Evolutionary conservation across 2,888 invertebrate genomes (phyloP).

Genomic region (Agonum fuliginosum): DNA sequence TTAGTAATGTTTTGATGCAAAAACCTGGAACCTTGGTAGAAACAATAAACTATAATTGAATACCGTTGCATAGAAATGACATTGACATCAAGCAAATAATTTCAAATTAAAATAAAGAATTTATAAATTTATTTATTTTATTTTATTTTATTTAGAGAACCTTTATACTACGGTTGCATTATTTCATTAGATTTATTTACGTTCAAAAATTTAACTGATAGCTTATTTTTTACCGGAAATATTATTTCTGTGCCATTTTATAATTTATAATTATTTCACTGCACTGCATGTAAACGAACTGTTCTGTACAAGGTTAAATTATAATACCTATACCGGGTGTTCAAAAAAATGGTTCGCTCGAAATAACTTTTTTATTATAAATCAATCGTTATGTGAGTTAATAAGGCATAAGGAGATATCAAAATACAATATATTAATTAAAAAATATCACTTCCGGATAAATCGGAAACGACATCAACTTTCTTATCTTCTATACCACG

Average conservation of each 20-base stretch:
- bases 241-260: not conserved
- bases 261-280: slow-evolving; percentile 7
- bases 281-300: slow-evolving; percentile 23
- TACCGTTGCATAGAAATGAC: slow-evolving; percentile 40
- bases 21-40: slow-evolving; percentile 55
- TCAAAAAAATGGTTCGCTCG: no score
- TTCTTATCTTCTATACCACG: no score
- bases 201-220: not conserved
- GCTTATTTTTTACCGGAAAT: slow-evolving; percentile 27
- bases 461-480: no score
- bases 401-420: no score
- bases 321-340: not conserved
- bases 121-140: not conserved
- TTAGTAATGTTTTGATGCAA: slow-evolving; percentile 57
- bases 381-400: no score
- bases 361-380: no score
- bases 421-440: no score
- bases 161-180: no score
- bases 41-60: slow-evolving; percentile 56
- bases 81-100: slow-evolving; percentile 45
- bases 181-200: not conserved
- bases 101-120: not conserved
- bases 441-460: no score
- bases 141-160: not conserved
- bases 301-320: slow-evolving; percentile 24